These are phyloP conservation scores for Cyaniris semiargus DNA, from an alignment of 2,888 invertebrate genomes.

Conservation along the genomic window DNA sequence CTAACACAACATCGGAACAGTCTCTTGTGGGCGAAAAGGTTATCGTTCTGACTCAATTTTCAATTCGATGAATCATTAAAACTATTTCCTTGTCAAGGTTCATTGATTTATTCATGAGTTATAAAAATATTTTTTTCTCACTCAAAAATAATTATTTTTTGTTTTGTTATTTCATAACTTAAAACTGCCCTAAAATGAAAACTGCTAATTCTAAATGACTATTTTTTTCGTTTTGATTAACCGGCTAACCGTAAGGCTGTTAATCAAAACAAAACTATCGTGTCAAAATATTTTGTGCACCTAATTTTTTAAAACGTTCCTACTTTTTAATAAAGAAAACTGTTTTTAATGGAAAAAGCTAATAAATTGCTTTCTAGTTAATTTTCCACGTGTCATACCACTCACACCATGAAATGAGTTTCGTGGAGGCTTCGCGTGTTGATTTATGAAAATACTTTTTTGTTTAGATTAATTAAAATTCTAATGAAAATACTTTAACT, in stretches of 20 bases:
- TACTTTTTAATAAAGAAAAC: background rate
- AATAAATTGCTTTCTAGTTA: background rate
- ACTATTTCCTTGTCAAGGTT: background rate
- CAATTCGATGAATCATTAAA: background rate
- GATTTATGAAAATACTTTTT: constrained; percentile 17
- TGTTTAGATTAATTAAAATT: constrained; percentile 15
- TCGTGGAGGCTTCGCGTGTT: constrained; percentile 14
- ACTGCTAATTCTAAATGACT: no score
- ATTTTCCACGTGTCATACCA: background rate
- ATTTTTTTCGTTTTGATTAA: no score
- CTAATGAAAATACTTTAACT: constrained; percentile 16
- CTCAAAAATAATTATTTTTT: background rate
- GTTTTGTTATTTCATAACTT: background rate
- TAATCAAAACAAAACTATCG: no score
- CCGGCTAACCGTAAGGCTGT: no score
- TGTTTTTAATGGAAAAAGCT: background rate
- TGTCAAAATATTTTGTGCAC: no score
- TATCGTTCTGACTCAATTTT: background rate
- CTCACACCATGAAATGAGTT: background rate
- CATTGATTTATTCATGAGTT: background rate
- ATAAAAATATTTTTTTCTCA: background rate
- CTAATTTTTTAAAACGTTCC: no score
- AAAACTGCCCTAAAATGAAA: background rate
- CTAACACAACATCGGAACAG: background rate
- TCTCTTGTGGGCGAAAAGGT: constrained; percentile 8